phyloP scores from a whole-genome alignment of 2,888 invertebrate species.

The Lottia gigantea region DNA sequence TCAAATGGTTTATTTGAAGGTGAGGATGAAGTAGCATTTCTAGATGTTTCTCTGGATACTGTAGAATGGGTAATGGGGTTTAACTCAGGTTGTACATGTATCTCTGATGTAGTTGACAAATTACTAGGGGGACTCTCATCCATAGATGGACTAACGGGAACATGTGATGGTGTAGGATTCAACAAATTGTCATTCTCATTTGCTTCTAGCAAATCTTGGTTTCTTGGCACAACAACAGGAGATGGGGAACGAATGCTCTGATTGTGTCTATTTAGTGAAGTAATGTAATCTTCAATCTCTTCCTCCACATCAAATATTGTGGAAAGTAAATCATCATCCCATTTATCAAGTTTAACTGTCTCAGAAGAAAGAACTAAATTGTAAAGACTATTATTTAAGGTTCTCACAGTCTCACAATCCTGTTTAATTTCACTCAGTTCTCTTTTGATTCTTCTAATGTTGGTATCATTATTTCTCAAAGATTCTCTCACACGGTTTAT shows the following conservation, averaged over 20 bases:
- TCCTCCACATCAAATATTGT: background rate
- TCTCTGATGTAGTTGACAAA: background rate
- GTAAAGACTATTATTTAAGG: background rate
- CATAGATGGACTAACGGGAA: background rate
- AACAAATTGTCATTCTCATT: too few species aligned
- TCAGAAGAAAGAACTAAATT: background rate
- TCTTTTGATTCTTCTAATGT: background rate
- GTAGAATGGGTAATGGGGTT: background rate
- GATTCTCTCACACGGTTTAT: conserved; percentile 9
- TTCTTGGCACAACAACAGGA: too few species aligned
- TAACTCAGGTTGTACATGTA: background rate
- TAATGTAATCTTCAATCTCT: background rate
- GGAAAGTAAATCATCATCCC: background rate
- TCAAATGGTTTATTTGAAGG: background rate
- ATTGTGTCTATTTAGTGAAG: too few species aligned
- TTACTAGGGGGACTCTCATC: background rate
- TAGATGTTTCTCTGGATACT: background rate
- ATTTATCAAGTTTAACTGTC: background rate
- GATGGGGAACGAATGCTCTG: too few species aligned
- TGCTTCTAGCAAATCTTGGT: too few species aligned
- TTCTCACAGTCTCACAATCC: background rate
- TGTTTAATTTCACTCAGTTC: background rate
- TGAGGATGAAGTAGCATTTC: background rate
- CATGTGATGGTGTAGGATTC: background rate
- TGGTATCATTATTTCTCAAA: background rate